Evolutionary conservation across 1,140 invertebrate genomes (phyloP).

Genomic region (Pogonognathellus flavescens): DNA sequence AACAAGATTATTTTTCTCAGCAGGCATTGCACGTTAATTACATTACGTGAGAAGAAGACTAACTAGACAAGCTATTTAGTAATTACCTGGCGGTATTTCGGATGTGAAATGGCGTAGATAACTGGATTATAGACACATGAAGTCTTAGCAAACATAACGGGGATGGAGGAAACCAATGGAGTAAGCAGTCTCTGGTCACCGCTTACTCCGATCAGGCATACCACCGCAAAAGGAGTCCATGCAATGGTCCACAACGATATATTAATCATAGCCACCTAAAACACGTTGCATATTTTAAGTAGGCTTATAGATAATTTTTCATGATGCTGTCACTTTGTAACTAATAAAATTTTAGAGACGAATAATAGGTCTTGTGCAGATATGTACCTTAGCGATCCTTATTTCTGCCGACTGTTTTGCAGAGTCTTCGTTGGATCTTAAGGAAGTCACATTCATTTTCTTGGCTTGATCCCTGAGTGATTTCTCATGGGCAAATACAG

Average conservation of each 20-base stretch:
- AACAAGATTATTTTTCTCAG: conserved; percentile 9
- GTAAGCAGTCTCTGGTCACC: conserved; percentile 78
- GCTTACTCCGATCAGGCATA: conserved; percentile 80
- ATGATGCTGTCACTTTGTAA: too few relatives aligned
- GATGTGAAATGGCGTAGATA: conserved; percentile 86
- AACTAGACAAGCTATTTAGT: conserved; percentile 68
- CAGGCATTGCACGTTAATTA: conserved; percentile 69
- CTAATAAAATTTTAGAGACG: too few relatives aligned
- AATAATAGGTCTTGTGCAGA: not conserved
- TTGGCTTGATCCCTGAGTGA: conserved; percentile 86
- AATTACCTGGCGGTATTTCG: conserved; percentile 80
- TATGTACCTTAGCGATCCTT: conserved; percentile 79
- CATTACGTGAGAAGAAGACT: conserved; percentile 68
- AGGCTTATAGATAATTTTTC: conserved; percentile 65
- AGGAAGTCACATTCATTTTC: conserved; percentile 86
- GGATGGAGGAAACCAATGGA: conserved; percentile 83
- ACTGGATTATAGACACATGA: conserved; percentile 86
- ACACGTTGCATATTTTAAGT: not conserved
- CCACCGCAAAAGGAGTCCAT: conserved; percentile 87
- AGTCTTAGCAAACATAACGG: conserved; percentile 83
- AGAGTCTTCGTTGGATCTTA: conserved; percentile 77
- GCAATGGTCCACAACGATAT: conserved; percentile 81
- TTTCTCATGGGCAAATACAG: conserved; percentile 84
- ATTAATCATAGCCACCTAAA: conserved; percentile 82
- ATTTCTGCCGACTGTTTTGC: conserved; percentile 72